phyloP scores from a whole-genome alignment of 2,797 vertebrate species.

The Eulemur coronatus region DNA sequence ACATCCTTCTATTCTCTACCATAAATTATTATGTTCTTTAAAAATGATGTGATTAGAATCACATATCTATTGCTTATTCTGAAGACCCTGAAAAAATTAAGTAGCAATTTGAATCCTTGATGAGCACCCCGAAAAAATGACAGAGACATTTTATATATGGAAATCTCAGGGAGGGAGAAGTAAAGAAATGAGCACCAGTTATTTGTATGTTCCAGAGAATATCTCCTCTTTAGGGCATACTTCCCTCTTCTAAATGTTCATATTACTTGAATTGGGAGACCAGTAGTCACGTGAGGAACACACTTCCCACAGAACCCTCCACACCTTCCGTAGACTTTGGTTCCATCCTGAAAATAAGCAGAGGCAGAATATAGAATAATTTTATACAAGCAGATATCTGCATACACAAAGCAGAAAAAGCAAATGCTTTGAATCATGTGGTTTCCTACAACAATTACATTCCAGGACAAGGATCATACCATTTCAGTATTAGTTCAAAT shows the following conservation, averaged over 20 bases:
- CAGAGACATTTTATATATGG: constrained; percentile 33
- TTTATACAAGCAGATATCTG: background rate
- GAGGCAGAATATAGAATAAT: constrained; percentile 37
- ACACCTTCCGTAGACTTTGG: constrained; percentile 96
- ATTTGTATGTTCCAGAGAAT: constrained; percentile 45
- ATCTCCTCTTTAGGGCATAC: background rate
- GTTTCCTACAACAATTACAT: background rate
- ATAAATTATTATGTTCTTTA: constrained; percentile 25
- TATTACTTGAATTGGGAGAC: constrained; percentile 92
- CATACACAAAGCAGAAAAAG: background rate
- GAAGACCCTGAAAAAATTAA: constrained; percentile 37
- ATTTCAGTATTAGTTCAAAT: background rate
- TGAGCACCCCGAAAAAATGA: constrained; percentile 33
- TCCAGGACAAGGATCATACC: background rate
- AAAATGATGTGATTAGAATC: constrained; percentile 39
- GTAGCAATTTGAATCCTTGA: constrained; percentile 10
- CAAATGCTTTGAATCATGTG: background rate
- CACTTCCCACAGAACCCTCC: constrained; percentile 99
- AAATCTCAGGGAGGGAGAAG: constrained; percentile 50
- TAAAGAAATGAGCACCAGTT: constrained; percentile 73
- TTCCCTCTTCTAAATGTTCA: constrained; percentile 79
- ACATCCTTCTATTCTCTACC: background rate
- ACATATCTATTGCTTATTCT: background rate
- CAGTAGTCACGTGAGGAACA: constrained; percentile 90
- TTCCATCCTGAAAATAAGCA: constrained; percentile 90